These are phyloP conservation scores for Gnathonemus longibarbis DNA, from an alignment of 2,113 vertebrate genomes.

Conservation along the genomic window DNA sequence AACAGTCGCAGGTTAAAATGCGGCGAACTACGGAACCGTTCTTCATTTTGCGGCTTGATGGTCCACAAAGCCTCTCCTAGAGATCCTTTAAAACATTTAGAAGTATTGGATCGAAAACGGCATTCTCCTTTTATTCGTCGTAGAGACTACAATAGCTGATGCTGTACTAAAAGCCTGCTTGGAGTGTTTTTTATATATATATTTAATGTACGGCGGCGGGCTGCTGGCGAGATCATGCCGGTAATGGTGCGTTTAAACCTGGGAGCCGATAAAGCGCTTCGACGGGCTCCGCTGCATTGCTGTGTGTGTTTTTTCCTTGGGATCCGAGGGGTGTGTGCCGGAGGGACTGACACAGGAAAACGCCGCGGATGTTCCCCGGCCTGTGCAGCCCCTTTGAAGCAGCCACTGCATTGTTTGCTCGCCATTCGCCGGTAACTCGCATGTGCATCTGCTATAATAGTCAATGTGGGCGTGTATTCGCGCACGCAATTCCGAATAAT, in stretches of 20 bases:
- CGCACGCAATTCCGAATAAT: not conserved
- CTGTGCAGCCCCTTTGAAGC: not conserved
- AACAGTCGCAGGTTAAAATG: not conserved
- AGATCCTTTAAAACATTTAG: not conserved
- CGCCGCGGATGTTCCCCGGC: constrained; percentile 3
- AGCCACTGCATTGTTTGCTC: not conserved
- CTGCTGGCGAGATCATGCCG: not conserved
- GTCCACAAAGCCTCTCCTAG: not conserved
- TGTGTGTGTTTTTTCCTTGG: not conserved
- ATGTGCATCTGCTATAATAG: not conserved
- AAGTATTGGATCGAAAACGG: not conserved
- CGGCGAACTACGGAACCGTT: not conserved
- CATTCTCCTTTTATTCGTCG: not conserved
- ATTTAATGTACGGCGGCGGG: not conserved
- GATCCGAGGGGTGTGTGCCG: constrained; percentile 13
- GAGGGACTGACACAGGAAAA: constrained; percentile 19
- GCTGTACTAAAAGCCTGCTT: not conserved
- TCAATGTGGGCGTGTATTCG: constrained; percentile 8
- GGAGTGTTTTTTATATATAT: not conserved
- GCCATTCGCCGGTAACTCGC: not conserved
- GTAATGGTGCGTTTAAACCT: not conserved
- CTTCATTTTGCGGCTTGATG: not conserved
- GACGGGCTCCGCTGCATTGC: not conserved
- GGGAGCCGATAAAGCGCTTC: not conserved
- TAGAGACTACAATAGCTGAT: not conserved